phyloP scores from a whole-genome alignment of 2,888 invertebrate genomes.

The Hartigia nigra region DNA sequence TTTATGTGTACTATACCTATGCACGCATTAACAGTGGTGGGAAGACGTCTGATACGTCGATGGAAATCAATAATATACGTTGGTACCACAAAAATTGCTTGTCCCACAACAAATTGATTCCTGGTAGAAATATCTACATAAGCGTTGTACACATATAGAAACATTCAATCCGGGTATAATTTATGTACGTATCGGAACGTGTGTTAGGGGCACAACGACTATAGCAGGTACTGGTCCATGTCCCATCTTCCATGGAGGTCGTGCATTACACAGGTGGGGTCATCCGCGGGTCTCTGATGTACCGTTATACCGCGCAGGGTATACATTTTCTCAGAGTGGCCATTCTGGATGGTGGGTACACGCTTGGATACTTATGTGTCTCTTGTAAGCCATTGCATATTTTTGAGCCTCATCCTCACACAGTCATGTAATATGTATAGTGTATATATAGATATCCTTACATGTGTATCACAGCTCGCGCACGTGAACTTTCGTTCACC shows the following conservation, averaged over 20 bases:
- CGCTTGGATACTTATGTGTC: not conserved
- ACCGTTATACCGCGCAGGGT: conserved; percentile 55
- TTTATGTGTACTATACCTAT: not conserved
- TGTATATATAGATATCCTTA: not conserved
- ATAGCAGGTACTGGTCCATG: conserved; percentile 20
- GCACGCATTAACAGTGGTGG: too few species aligned
- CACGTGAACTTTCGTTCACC: not conserved
- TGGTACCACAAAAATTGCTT: not conserved
- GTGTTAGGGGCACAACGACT: conserved; percentile 11
- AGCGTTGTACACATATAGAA: not conserved
- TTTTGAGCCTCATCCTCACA: conserved; percentile 26
- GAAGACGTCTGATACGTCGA: not conserved
- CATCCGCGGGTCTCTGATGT: conserved; percentile 54
- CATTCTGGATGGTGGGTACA: conserved; percentile 22
- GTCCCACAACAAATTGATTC: not conserved
- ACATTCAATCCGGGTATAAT: not conserved
- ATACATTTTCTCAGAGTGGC: conserved; percentile 50
- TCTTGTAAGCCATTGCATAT: conserved; percentile 30
- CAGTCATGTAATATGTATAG: not conserved
- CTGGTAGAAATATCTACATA: not conserved
- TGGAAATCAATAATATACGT: not conserved
- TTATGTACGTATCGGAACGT: conserved; percentile 10
- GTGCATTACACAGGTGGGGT: conserved; percentile 62
- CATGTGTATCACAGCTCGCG: not conserved
- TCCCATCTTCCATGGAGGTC: conserved; percentile 45